These are phyloP conservation scores for Knipowitschia caucasica DNA, from an alignment of 2,797 vertebrate species.

Conservation along the genomic window DNA sequence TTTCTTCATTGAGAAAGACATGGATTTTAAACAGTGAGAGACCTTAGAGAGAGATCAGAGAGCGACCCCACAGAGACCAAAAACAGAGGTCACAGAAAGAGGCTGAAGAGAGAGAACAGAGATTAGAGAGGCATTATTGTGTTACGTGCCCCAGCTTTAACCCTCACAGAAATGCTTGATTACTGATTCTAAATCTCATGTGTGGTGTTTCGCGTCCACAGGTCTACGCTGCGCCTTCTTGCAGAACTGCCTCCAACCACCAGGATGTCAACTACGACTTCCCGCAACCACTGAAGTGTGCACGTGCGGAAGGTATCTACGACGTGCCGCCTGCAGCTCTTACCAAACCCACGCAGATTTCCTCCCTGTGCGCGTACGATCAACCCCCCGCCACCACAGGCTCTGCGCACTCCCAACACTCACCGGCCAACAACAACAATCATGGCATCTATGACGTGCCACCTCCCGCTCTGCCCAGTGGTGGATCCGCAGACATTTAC, in stretches of 20 bases:
- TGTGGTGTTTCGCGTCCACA: conserved; percentile 26
- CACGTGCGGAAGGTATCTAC: conserved; percentile 85
- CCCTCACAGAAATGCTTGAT: no score
- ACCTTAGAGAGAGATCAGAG: no score
- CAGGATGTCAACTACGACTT: conserved; percentile 87
- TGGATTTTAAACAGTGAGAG: no score
- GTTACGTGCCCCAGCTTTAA: no score
- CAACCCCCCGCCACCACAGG: conserved; percentile 44
- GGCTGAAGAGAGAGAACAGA: no score
- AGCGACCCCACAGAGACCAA: no score
- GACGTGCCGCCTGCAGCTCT: conserved; percentile 82
- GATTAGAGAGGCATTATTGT: no score
- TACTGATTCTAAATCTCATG: no score
- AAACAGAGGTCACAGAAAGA: no score
- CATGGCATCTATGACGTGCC: conserved; percentile 84
- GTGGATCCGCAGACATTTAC: conserved; percentile 84
- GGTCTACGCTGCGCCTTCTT: conserved; percentile 74
- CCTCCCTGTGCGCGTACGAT: conserved; percentile 73
- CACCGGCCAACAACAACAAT: background rate
- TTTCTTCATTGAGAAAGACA: no score
- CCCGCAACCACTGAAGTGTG: conserved; percentile 75
- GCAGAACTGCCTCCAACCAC: conserved; percentile 53
- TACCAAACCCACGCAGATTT: conserved; percentile 63
- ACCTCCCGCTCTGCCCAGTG: conserved; percentile 69
- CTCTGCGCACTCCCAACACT: conserved; percentile 23